Conservation (phyloP, 53 echinoderm and acorn worm species). For the Zoroaster sp. region DNA sequence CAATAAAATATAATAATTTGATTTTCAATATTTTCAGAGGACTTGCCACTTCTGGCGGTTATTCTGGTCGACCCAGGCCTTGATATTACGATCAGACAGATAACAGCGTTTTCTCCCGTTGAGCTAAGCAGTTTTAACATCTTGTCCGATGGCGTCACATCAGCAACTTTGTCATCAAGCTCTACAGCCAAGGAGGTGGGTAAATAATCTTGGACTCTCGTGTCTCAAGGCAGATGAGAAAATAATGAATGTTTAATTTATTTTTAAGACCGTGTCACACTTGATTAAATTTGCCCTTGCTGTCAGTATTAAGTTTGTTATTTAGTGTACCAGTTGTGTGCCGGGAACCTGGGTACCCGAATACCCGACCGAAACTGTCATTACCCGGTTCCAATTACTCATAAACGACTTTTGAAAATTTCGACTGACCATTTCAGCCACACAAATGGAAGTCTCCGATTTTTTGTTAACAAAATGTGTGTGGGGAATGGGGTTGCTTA, state of each 20-base stretch:
- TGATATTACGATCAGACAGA: conserved; percentile 14
- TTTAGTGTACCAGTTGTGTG: background rate
- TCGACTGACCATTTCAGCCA: too few species aligned
- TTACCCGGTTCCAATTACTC: too few species aligned
- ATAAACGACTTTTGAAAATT: too few species aligned
- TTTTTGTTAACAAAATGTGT: too few species aligned
- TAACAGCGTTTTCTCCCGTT: background rate
- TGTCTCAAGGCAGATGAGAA: background rate
- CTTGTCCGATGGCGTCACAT: conserved; percentile 31
- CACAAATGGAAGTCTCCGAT: too few species aligned
- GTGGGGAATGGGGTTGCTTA: too few species aligned
- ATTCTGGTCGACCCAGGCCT: conserved; percentile 18
- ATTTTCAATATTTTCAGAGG: conserved; percentile 23
- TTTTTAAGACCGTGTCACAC: background rate
- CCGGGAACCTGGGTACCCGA: too few species aligned
- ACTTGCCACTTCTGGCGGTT: background rate
- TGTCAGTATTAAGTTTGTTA: background rate
- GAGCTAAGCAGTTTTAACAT: conserved; percentile 40
- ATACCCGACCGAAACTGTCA: too few species aligned
- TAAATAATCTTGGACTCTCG: background rate
- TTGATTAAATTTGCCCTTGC: background rate
- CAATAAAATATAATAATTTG: too few species aligned
- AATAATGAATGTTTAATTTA: background rate
- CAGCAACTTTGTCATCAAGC: conserved; percentile 42
- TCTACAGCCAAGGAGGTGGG: conserved; percentile 71